Percentiles rank a stretch among this genome's conserved stretches.
These are phyloP conservation scores for Cassiopea xamachana DNA, from an alignment of 30 jellyfish, hydroid and myxozoan genomes.

Conservation along the genomic window DNA sequence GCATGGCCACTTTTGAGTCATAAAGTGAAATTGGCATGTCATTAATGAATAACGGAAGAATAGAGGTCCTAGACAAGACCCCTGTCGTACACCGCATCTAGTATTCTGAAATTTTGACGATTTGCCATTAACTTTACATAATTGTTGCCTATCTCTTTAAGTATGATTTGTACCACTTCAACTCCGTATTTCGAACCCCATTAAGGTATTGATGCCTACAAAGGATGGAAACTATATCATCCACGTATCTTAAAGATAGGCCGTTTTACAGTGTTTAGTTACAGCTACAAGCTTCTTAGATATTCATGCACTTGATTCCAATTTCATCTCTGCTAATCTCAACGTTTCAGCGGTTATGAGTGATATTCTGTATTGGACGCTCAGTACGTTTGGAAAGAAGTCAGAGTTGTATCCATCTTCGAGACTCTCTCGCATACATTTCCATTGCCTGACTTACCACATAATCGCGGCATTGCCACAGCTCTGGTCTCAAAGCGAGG, in stretches of 20 bases:
- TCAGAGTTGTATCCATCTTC: slow-evolving; percentile 48
- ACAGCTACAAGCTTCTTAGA: too few species aligned
- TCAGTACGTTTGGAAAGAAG: slow-evolving; percentile 70
- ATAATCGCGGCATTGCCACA: slow-evolving; percentile 75
- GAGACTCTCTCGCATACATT: slow-evolving; percentile 87
- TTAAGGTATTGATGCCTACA: neutral
- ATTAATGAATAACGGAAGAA: too few species aligned
- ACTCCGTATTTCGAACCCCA: neutral
- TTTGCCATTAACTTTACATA: too few species aligned
- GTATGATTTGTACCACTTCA: too few species aligned
- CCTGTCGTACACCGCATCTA: too few species aligned
- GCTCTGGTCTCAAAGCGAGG: slow-evolving; percentile 76
- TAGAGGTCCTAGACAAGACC: too few species aligned
- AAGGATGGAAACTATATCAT: too few species aligned
- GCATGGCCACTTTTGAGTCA: too few species aligned
- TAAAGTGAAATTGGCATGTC: too few species aligned
- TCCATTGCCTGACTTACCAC: slow-evolving; percentile 86
- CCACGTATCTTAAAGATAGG: neutral
- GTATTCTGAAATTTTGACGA: too few species aligned
- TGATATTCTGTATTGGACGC: slow-evolving; percentile 78
- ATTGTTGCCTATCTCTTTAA: too few species aligned
- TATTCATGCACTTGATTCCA: neutral
- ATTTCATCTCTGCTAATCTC: neutral
- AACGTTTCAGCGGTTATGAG: slow-evolving; percentile 81
- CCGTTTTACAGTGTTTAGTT: neutral